phyloP scores from a whole-genome alignment of 2,113 vertebrate species.

The Anhinga anhinga region DNA sequence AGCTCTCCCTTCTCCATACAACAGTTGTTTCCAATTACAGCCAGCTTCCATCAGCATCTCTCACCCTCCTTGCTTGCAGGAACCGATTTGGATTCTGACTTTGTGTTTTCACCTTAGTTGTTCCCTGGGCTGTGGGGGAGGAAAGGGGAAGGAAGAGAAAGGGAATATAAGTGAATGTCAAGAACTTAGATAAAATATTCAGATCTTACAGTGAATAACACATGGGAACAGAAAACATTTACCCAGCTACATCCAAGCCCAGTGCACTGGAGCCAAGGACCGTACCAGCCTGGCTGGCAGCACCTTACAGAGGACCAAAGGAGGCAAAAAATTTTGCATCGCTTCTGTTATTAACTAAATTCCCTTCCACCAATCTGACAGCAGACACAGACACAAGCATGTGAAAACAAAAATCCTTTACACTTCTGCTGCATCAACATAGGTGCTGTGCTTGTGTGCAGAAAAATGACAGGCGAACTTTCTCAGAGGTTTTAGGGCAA shows the following conservation, averaged over 20 bases:
- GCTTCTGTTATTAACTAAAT: neutral
- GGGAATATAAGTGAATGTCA: neutral
- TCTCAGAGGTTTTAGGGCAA: neutral
- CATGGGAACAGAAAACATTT: neutral
- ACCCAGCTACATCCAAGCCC: neutral
- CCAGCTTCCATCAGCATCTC: neutral
- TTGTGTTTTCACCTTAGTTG: neutral
- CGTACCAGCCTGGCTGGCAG: neutral
- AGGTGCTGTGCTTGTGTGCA: rapidly evolving
- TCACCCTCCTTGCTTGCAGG: neutral
- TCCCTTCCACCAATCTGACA: neutral
- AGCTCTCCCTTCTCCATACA: neutral
- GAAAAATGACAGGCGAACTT: neutral
- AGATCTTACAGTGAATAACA: neutral
- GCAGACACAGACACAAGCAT: neutral
- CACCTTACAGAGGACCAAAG: neutral
- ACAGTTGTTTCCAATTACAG: neutral
- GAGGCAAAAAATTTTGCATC: neutral
- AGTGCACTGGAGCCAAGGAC: neutral
- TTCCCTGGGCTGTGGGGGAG: neutral
- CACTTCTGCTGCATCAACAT: rapidly evolving
- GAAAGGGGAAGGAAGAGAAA: neutral
- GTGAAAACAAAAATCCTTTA: neutral
- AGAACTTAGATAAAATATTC: constrained; percentile 12
- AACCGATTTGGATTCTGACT: neutral